These are phyloP conservation scores for Microplitis demolitor DNA, from an alignment of 1,140 invertebrate species.

Conservation along the genomic window DNA sequence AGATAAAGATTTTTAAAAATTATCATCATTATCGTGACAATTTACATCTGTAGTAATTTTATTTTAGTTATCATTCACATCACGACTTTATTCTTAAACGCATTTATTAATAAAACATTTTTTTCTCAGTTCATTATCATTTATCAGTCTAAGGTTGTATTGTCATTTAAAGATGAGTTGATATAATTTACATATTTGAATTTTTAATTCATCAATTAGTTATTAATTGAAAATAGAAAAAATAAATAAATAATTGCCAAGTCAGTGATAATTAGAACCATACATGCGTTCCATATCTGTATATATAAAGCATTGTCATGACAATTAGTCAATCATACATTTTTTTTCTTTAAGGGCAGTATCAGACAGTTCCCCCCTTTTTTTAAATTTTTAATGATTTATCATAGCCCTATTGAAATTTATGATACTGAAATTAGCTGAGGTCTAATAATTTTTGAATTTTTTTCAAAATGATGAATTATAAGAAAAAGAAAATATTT, in stretches of 20 bases:
- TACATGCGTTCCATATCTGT: conserved; percentile 50
- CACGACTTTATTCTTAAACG: not conserved
- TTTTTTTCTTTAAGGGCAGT: conserved; percentile 38
- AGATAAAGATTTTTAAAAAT: too few species aligned
- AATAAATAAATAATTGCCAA: conserved; percentile 27
- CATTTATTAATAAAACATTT: not conserved
- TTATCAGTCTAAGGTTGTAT: too few species aligned
- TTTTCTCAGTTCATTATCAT: not conserved
- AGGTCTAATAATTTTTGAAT: too few species aligned
- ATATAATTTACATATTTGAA: too few species aligned
- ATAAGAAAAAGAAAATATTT: too few species aligned
- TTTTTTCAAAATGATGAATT: too few species aligned
- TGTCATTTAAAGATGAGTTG: not conserved
- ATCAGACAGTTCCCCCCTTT: conserved; percentile 37
- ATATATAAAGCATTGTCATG: conserved; percentile 55
- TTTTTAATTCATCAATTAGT: not conserved
- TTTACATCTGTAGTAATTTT: too few species aligned
- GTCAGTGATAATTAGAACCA: conserved; percentile 17
- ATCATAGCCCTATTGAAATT: too few species aligned
- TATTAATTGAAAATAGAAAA: conserved; percentile 19
- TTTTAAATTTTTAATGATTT: too few species aligned
- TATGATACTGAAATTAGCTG: too few species aligned
- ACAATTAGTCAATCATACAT: conserved; percentile 48
- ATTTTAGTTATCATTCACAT: not conserved
- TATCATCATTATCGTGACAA: too few species aligned